A percentile compares a stretch with the other conserved stretches of the same genome.
phyloP scores from a whole-genome alignment of 2,797 vertebrate genomes.

The Ctenopoma multispine region DNA sequence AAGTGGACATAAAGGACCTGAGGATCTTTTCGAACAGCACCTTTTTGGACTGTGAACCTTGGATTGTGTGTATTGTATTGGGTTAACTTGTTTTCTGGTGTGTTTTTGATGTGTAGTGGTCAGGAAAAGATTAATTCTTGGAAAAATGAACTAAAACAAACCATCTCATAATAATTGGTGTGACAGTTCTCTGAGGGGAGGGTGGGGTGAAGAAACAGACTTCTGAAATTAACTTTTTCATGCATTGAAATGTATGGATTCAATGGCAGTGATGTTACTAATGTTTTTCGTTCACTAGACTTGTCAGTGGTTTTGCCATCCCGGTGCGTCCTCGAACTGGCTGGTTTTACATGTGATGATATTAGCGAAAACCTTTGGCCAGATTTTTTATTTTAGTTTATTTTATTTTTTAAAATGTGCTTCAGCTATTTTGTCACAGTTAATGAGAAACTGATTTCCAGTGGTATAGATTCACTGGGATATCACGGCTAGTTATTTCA shows the following conservation, averaged over 20 bases:
- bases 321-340: conserved; percentile 47
- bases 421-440: conserved; percentile 38
- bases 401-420: conserved; percentile 9
- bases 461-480: conserved; percentile 29
- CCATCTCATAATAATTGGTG: conserved; percentile 54
- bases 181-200: conserved; percentile 25
- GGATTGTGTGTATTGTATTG: conserved; percentile 74
- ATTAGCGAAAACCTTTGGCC: conserved; percentile 39
- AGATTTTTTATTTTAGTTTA: conserved; percentile 17
- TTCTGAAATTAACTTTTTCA: conserved; percentile 45
- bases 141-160: conserved; percentile 49
- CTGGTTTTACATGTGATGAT: conserved; percentile 52
- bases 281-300: conserved; percentile 62
- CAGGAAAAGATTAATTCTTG: conserved; percentile 62
- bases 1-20: conserved; percentile 63
- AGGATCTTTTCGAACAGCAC: conserved; percentile 72
- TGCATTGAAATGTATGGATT: conserved; percentile 56
- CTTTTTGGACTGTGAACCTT: conserved; percentile 72
- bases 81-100: conserved; percentile 77
- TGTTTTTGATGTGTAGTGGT: conserved; percentile 78
- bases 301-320: conserved; percentile 56
- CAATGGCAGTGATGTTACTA: conserved; percentile 62
- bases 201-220: background rate
- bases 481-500: conserved; percentile 33
- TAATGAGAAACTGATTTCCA: conserved; percentile 26